Conservation (phyloP, 2,113 vertebrate genomes). For the Zootoca vivipara region DNA sequence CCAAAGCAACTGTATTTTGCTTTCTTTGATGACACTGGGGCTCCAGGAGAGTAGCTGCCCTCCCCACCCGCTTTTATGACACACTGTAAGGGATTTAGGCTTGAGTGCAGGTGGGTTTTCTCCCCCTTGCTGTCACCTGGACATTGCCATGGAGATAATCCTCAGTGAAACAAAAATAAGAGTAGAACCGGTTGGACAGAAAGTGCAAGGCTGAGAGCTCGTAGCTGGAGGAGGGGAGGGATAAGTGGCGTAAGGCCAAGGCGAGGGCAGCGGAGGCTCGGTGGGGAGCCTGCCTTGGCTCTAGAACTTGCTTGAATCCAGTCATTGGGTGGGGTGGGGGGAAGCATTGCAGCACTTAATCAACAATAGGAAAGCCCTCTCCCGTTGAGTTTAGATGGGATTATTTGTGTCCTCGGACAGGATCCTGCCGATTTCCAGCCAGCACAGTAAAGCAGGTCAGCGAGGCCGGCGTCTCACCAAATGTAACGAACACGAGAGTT, state of each 20-base stretch:
- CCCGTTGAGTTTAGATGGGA: rapidly evolving
- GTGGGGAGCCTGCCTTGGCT: rapidly evolving
- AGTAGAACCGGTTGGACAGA: constrained; percentile 86
- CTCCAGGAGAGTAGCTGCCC: constrained; percentile 15
- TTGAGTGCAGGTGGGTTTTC: constrained; percentile 70
- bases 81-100: constrained; percentile 62
- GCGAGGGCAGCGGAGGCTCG: rapidly evolving
- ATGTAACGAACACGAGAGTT: background rate
- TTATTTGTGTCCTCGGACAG: background rate
- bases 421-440: background rate
- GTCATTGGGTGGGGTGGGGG: background rate
- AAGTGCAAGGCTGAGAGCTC: constrained; percentile 59
- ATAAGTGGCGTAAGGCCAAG: background rate
- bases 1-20: background rate
- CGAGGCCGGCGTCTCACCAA: background rate
- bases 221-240: constrained; percentile 33
- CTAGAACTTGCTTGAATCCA: rapidly evolving
- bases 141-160: constrained; percentile 74
- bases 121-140: constrained; percentile 73
- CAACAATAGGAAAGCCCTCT: rapidly evolving
- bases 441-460: rapidly evolving
- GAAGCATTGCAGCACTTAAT: rapidly evolving
- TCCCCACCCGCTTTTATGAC: constrained; percentile 55
- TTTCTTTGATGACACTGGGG: background rate
- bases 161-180: constrained; percentile 74